Evolutionary conservation across 2,113 vertebrate species (phyloP).

Genomic region (Varanus komodoensis): DNA sequence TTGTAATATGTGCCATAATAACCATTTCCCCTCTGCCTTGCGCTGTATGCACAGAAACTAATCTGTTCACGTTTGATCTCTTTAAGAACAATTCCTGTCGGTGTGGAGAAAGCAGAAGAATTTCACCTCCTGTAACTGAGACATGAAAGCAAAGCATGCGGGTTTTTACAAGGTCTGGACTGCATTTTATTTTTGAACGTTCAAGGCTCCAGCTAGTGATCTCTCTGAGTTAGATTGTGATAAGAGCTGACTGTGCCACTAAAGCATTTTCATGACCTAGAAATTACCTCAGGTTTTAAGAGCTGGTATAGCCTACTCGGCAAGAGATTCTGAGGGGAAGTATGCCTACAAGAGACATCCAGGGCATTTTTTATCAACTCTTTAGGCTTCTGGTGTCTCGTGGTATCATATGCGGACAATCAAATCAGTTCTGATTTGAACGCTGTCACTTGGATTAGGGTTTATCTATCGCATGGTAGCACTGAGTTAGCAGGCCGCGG

Average conservation of each 20-base stretch:
- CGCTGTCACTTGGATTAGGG: slow-evolving; percentile 74
- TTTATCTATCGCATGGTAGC: slow-evolving; percentile 76
- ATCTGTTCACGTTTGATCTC: slow-evolving; percentile 52
- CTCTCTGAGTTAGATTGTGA: slow-evolving; percentile 54
- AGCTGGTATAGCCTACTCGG: slow-evolving; percentile 60
- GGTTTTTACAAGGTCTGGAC: slow-evolving; percentile 58
- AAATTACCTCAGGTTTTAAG: slow-evolving; percentile 67
- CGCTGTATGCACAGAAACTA: slow-evolving; percentile 62
- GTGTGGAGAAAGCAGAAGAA: slow-evolving; percentile 40
- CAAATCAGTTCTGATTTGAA: slow-evolving; percentile 79
- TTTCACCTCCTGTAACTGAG: slow-evolving; percentile 52
- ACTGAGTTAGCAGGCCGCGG: slow-evolving; percentile 73
- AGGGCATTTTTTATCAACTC: slow-evolving; percentile 73
- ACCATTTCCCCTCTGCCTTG: slow-evolving; percentile 37
- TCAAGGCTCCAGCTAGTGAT: slow-evolving; percentile 41
- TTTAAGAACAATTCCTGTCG: slow-evolving; percentile 30
- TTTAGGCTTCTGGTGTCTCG: slow-evolving; percentile 72
- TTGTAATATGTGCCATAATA: slow-evolving; percentile 22
- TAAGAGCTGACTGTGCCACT: slow-evolving; percentile 68
- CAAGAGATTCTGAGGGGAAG: slow-evolving; percentile 63
- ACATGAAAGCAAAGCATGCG: slow-evolving; percentile 49
- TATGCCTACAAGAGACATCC: slow-evolving; percentile 69
- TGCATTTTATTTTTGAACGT: slow-evolving; percentile 48
- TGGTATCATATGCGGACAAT: slow-evolving; percentile 79
- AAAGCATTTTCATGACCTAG: slow-evolving; percentile 69